phyloP scores from a whole-genome alignment of 2,797 vertebrate species.

The Apogon talboti region DNA sequence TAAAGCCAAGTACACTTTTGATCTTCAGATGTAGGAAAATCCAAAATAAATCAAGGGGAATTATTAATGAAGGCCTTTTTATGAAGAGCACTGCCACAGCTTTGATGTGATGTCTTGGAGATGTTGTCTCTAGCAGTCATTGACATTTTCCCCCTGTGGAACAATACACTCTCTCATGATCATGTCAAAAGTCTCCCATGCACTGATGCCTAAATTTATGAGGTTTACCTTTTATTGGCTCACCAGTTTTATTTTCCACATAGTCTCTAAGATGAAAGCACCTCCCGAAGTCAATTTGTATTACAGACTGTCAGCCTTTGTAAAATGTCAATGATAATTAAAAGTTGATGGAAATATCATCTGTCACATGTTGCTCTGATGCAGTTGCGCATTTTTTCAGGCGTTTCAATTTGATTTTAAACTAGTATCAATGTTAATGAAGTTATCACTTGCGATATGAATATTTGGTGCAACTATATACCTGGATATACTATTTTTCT shows the following conservation, averaged over 20 bases:
- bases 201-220: slow-evolving; percentile 3
- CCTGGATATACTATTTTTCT: neutral
- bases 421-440: too few relatives aligned
- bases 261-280: slow-evolving; percentile 23
- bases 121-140: slow-evolving; percentile 68
- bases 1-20: slow-evolving; percentile 62
- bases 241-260: slow-evolving; percentile 14
- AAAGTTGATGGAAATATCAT: slow-evolving; percentile 13
- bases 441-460: neutral
- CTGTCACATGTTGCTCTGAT: neutral
- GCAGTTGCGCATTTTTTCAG: neutral
- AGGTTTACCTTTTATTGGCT: slow-evolving; percentile 21
- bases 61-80: slow-evolving; percentile 78
- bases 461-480: neutral
- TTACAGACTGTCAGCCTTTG: slow-evolving; percentile 12
- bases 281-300: slow-evolving; percentile 4
- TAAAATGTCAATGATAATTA: neutral
- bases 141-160: slow-evolving; percentile 49
- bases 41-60: slow-evolving; percentile 73
- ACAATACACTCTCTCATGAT: slow-evolving; percentile 31
- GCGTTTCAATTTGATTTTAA: too few relatives aligned
- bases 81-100: slow-evolving; percentile 44
- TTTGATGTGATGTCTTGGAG: slow-evolving; percentile 68
- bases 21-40: slow-evolving; percentile 64
- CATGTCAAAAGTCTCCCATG: slow-evolving; percentile 13